phyloP scores from a whole-genome alignment of 2,113 vertebrate genomes.

The Siniperca chuatsi region DNA sequence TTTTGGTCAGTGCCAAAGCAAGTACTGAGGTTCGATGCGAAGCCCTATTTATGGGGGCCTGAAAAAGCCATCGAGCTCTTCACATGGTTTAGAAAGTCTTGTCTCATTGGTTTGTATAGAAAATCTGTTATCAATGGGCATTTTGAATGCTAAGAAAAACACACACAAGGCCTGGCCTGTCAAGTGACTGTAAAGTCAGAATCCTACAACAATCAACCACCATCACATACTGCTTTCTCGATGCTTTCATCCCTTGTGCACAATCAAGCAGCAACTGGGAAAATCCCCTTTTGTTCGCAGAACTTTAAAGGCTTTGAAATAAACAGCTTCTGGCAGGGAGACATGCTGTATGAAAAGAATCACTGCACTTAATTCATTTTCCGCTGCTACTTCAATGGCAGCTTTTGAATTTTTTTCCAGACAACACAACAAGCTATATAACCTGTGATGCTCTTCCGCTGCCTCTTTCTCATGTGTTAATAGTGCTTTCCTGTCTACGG shows the following conservation, averaged over 20 bases:
- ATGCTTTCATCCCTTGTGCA: constrained; percentile 4
- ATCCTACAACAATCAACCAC: not conserved
- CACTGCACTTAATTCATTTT: constrained; percentile 58
- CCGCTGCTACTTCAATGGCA: constrained; percentile 41
- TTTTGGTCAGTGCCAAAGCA: not conserved
- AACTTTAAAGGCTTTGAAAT: constrained; percentile 43
- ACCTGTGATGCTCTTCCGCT: constrained; percentile 26
- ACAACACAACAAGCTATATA: constrained; percentile 39
- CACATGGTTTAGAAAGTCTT: not conserved
- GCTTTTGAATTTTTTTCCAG: constrained; percentile 46
- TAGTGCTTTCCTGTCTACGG: not conserved
- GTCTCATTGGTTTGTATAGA: not conserved
- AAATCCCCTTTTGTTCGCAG: constrained; percentile 41
- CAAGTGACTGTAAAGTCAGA: not conserved
- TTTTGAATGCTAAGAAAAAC: not conserved
- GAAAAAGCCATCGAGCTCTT: not conserved
- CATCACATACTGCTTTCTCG: not conserved
- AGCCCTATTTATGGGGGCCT: not conserved
- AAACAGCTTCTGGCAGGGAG: constrained; percentile 51
- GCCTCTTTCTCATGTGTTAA: not conserved
- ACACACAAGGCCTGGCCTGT: not conserved
- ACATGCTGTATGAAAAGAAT: constrained; percentile 39
- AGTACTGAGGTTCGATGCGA: not conserved
- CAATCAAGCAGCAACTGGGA: constrained; percentile 21
- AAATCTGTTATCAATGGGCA: not conserved